Percentiles rank a stretch among this genome's conserved stretches.
phyloP scores from a whole-genome alignment of 2,797 vertebrate genomes.

The Pempheris klunzingeri region DNA sequence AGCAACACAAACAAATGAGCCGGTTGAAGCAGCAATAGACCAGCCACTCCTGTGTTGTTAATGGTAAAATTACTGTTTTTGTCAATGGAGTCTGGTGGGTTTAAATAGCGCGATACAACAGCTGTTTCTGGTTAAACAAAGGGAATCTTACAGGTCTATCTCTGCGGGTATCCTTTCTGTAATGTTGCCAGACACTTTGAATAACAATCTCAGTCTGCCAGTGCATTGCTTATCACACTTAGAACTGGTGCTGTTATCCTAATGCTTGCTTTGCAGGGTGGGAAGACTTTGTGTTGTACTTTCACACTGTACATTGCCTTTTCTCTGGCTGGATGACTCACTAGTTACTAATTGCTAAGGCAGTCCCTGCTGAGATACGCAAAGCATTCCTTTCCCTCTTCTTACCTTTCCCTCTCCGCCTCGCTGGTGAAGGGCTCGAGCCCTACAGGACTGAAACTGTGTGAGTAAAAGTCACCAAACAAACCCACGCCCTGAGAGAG shows the following conservation, averaged over 20 bases:
- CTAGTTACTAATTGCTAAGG: slow-evolving; percentile 69
- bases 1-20: too few relatives aligned
- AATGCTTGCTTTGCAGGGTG: slow-evolving; percentile 42
- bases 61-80: too few relatives aligned
- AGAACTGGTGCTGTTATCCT: slow-evolving; percentile 23
- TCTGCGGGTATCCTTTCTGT: too few relatives aligned
- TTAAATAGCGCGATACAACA: too few relatives aligned
- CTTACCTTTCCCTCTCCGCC: slow-evolving; percentile 30
- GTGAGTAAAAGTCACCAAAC: slow-evolving; percentile 44
- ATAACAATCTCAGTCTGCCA: too few relatives aligned
- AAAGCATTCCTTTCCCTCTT: slow-evolving; percentile 56
- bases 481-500: slow-evolving; percentile 49
- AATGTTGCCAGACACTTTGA: too few relatives aligned
- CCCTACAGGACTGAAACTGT: slow-evolving; percentile 45
- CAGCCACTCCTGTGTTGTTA: too few relatives aligned
- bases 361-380: slow-evolving; percentile 50
- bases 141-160: too few relatives aligned
- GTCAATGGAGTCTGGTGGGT: too few relatives aligned
- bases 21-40: too few relatives aligned
- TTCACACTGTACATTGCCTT: slow-evolving; percentile 53
- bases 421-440: slow-evolving; percentile 4
- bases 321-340: slow-evolving; percentile 60
- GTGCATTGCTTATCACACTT: slow-evolving; percentile 13
- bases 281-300: slow-evolving; percentile 40
- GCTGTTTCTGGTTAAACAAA: too few relatives aligned